These are phyloP conservation scores for Anisognathus igniventris DNA, from an alignment of 2,797 vertebrate species.

Conservation along the genomic window DNA sequence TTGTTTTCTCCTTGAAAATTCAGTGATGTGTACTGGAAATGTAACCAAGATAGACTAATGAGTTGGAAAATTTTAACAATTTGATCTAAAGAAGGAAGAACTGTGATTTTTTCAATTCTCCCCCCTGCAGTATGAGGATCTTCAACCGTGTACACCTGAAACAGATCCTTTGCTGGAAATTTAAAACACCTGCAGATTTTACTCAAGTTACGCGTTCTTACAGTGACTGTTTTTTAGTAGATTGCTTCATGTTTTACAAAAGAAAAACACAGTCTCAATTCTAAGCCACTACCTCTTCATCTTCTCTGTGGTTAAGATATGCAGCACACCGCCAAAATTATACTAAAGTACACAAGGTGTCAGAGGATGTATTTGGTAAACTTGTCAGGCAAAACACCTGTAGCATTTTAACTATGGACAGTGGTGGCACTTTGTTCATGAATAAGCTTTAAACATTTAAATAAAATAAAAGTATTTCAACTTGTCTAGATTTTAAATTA, in stretches of 20 bases:
- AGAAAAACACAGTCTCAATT: neutral
- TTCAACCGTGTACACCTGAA: neutral
- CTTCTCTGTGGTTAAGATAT: neutral
- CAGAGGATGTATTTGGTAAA: neutral
- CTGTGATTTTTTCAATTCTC: neutral
- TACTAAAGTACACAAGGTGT: neutral
- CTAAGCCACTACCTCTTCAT: neutral
- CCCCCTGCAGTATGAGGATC: neutral
- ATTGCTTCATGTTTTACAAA: neutral
- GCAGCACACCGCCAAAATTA: neutral
- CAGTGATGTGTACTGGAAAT: neutral
- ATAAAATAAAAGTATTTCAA: neutral
- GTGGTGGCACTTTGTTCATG: neutral
- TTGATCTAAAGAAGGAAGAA: neutral
- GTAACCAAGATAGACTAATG: neutral
- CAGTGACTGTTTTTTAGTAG: neutral
- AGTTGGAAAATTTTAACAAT: neutral
- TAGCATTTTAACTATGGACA: neutral
- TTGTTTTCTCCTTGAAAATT: constrained; percentile 25
- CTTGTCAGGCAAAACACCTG: neutral
- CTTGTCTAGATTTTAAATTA: neutral
- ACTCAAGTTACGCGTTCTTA: neutral
- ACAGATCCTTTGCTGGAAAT: neutral
- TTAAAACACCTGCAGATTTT: neutral
- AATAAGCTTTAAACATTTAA: neutral